Evolutionary conservation across 2,888 invertebrate species (phyloP).

Genomic region (Agriotes lineatus): DNA sequence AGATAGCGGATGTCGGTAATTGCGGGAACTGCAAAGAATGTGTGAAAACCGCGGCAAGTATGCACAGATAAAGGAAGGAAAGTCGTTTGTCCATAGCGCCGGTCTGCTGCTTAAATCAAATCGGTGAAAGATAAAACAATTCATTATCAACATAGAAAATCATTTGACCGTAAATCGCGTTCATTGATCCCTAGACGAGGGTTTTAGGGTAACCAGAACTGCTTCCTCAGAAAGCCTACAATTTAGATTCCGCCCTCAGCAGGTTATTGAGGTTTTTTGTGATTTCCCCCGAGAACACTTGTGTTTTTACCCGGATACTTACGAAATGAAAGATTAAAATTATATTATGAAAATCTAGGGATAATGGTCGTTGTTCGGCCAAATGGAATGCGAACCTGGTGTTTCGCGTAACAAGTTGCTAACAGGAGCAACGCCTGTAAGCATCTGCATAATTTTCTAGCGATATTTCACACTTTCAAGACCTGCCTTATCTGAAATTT

Average conservation of each 20-base stretch:
- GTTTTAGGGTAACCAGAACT: slow-evolving; percentile 46
- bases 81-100: background rate
- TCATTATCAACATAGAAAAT: slow-evolving; percentile 52
- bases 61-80: background rate
- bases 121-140: slow-evolving; percentile 31
- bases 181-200: slow-evolving; percentile 51
- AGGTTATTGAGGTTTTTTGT: slow-evolving; percentile 53
- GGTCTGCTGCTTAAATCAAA: slow-evolving; percentile 25
- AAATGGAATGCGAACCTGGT: background rate
- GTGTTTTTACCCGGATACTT: slow-evolving; percentile 50
- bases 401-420: background rate
- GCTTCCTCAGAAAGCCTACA: slow-evolving; percentile 48
- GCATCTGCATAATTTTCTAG: background rate
- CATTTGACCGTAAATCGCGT: slow-evolving; percentile 54
- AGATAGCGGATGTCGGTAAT: no score
- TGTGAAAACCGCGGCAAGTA: background rate
- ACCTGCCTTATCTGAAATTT: background rate
- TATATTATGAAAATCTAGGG: slow-evolving; percentile 34
- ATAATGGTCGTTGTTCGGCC: slow-evolving; percentile 6
- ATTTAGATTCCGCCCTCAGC: slow-evolving; percentile 49
- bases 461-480: background rate
- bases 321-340: slow-evolving; percentile 50
- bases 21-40: background rate
- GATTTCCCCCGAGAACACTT: slow-evolving; percentile 51
- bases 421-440: background rate